Base-by-base conservation (phyloP, 1,140 invertebrate species). In the Drosophila orosa region DNA sequence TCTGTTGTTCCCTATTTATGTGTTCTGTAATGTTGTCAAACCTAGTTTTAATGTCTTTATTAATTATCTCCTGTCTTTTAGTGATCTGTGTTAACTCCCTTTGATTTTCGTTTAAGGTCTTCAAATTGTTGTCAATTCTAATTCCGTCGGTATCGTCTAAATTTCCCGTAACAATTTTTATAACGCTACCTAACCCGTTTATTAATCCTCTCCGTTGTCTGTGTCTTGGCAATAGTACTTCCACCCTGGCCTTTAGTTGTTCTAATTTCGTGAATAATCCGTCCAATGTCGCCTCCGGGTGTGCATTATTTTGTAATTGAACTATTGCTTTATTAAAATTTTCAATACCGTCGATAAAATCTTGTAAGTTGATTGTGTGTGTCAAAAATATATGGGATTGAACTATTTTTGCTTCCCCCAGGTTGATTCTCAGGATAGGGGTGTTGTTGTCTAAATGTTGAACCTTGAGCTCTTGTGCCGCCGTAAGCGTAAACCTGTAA, bases 401-500 rank as follows among this genome's bases (percentile, higher is more conserved):
- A 39, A 56, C 9, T 24, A 56, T 15, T 12, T 39, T 56, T 25
- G 35, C n/a, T 56, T 40, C 22, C 25, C 24, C 54, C 12, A 56
- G 10, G 1, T 5, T 56, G 9, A 56, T 39, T 24, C 39, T 56
- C 39, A 56, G 2, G n/a, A 56, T 19, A 9, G 48, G 35, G 24
- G 35, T 56, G 10, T 27, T 24, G 15, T 40, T 56, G 25, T 24
- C 54, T n/a, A 40, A 56, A 7, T 27, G n/a, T 25, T 56, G 6
- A 37, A 56, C 35, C 24, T 56, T 56, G 24, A 25, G 37, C 4
- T 25, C 35, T n/a, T 56, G 52, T 56, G 52, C 52, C 37, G 35
- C 33, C 9, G 37, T 10, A 35, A 50, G 29, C 47, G 47, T 27
- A 24, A 50, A 50, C 29, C 27, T 31, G 47, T 31, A 50, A 50